Evolutionary conservation across 1,140 invertebrate genomes (phyloP).

Genomic region (Drosophila novamexicana): DNA sequence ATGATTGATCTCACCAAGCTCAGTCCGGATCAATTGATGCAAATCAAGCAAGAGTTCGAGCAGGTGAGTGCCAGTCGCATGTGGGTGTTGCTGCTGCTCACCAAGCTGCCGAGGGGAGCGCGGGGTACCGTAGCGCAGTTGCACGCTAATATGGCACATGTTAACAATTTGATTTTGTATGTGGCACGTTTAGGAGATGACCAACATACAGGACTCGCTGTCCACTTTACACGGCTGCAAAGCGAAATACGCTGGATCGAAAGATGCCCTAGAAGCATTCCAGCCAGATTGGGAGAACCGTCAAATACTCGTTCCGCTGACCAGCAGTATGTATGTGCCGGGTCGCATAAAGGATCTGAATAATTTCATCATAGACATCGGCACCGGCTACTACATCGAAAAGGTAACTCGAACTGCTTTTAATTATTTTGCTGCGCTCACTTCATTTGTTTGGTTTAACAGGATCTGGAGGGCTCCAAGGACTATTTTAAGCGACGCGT

Average conservation of each 20-base stretch:
- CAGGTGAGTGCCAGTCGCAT: conserved; percentile 87
- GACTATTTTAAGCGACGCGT: conserved; percentile 97
- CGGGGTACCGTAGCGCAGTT: conserved; percentile 7
- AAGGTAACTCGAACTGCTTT: conserved; percentile 86
- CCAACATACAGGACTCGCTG: conserved; percentile 94
- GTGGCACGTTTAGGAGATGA: conserved; percentile 88
- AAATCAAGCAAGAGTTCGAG: conserved; percentile 94
- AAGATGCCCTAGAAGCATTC: conserved; percentile 93
- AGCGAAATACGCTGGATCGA: conserved; percentile 94
- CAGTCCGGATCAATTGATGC: conserved; percentile 91
- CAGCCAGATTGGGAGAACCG: conserved; percentile 90
- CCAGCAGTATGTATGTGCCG: conserved; percentile 97
- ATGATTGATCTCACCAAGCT: conserved; percentile 92
- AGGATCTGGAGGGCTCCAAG: conserved; percentile 92
- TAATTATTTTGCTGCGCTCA: neutral
- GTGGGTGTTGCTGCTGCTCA: conserved; percentile 41
- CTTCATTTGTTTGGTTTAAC: conserved; percentile 43
- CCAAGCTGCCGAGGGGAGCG: neutral
- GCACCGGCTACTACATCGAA: conserved; percentile 97
- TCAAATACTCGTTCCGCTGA: conserved; percentile 95
- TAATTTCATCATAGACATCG: conserved; percentile 96
- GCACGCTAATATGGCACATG: conserved; percentile 51
- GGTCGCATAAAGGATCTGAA: conserved; percentile 92
- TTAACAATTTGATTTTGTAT: conserved; percentile 28
- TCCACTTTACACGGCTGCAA: conserved; percentile 95